phyloP scores from a whole-genome alignment of 2,797 vertebrate species.

The Psittacula echo region DNA sequence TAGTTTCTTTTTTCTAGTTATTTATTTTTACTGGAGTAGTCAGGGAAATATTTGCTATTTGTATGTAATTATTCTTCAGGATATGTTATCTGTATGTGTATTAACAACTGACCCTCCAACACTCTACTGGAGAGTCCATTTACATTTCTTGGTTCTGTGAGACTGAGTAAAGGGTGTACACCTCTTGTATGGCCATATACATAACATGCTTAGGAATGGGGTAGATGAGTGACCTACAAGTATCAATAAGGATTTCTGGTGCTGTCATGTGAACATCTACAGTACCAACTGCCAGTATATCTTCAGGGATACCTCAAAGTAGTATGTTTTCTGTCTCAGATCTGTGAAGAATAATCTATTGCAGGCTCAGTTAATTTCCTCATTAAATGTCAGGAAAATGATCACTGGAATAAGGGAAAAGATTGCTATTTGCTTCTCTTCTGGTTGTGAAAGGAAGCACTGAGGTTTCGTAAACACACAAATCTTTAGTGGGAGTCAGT shows the following conservation, averaged over 20 bases:
- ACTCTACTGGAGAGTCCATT: not conserved
- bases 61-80: not conserved
- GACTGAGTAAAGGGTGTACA: not conserved
- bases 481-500: not conserved
- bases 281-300: fast-evolving
- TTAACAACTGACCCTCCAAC: not conserved
- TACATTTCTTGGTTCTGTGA: not conserved
- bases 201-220: fast-evolving
- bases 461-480: not conserved
- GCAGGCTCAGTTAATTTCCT: not conserved
- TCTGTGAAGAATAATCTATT: not conserved
- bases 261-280: not conserved
- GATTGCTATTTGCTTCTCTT: not conserved
- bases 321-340: not conserved
- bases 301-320: not conserved
- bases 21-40: not conserved
- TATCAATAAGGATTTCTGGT: not conserved
- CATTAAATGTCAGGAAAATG: not conserved
- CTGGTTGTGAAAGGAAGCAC: not conserved
- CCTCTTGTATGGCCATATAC: not conserved
- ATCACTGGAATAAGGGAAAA: not conserved
- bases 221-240: not conserved
- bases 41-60: not conserved
- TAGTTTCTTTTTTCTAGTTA: not conserved
- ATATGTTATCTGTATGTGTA: not conserved